Evolutionary conservation across 2,888 invertebrate genomes (phyloP).

Genomic region (Melinaea menophilus): DNA sequence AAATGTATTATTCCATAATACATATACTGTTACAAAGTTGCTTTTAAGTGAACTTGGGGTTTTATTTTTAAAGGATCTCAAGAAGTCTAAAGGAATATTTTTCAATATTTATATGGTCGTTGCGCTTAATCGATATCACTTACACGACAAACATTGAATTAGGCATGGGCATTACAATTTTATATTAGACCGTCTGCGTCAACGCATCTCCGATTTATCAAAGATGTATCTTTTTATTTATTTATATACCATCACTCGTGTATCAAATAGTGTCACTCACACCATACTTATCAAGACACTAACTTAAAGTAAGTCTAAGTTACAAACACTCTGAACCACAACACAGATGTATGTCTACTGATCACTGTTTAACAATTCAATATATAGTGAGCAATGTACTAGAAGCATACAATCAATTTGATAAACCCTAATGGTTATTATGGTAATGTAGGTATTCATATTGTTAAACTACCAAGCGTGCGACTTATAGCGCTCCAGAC

Average conservation of each 20-base stretch:
- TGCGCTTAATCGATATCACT: constrained; percentile 33
- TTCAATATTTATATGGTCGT: constrained; percentile 29
- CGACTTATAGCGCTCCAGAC: constrained; percentile 49
- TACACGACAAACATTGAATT: constrained; percentile 55
- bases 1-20: constrained; percentile 63
- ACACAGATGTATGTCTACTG: too few relatives aligned
- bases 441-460: too few relatives aligned
- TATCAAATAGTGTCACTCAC: too few relatives aligned
- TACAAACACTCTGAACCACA: too few relatives aligned
- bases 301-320: too few relatives aligned
- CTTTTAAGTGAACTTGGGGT: too few relatives aligned
- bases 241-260: too few relatives aligned
- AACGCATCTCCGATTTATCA: constrained; percentile 32
- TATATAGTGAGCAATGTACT: too few relatives aligned
- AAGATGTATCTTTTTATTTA: constrained; percentile 11
- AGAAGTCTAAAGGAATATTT: constrained; percentile 15
- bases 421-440: too few relatives aligned
- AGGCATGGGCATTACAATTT: constrained; percentile 63
- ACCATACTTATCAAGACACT: too few relatives aligned
- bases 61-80: neutral
- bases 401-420: too few relatives aligned
- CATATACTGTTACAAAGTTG: constrained; percentile 28
- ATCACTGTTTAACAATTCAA: too few relatives aligned
- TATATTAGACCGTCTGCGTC: constrained; percentile 50
- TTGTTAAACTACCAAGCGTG: constrained; percentile 47